Base-by-base conservation (phyloP, 2,113 vertebrate genomes). In the Opisthocomus hoazin region DNA sequence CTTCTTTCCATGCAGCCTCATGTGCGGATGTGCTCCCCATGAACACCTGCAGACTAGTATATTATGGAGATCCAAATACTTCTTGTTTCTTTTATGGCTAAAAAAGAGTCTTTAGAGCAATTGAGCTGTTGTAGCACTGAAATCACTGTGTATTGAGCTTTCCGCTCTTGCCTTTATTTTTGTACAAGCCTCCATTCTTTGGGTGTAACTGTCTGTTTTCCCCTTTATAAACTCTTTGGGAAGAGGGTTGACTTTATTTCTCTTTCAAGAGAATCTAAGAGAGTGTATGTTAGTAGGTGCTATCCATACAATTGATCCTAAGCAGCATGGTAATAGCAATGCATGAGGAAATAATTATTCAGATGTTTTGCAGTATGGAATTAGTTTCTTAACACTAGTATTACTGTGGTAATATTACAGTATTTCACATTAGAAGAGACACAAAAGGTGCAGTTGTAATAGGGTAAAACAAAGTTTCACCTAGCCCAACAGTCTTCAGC, bases 91-190 rank as follows among this genome's bases (percentile, higher is more conserved):
- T 75, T 79, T 50, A 39, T 46, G 17, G 3, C 6, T 76, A 23
- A 45, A 61, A 65, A 58, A 50, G 12, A 46, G 10, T 32, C 17
- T 74, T 74, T 18, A 53, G n/a, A 68, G 4, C 46, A 75, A 54
- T 29, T 63, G 46, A 82, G 24, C 3, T 68, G 1, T 12, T 29
- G 10, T 45, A 58, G 18, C 36, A 77, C 18, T 56, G 56, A 95
- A 90, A 54, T 0, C 2, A 12, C 7, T 39, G 9, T 1, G 2
- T 75, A 29, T 27, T 80, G 12, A 10, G 2, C 16, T 93, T 43
- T 85, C 29, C 50, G 26, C 11, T 74, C 6, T 71, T 92, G 57
- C 9, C 6, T 83, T 85, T 82, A 10, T 34, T 79, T 85, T 76
- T 83, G 5, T 32, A 79, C 7, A 8, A 63, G 26, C 10, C 23